A percentile compares a stretch with the other conserved stretches of the same genome.
Evolutionary conservation across 2,888 invertebrate genomes (phyloP).

Genomic region (Nasonovia ribisnigri): DNA sequence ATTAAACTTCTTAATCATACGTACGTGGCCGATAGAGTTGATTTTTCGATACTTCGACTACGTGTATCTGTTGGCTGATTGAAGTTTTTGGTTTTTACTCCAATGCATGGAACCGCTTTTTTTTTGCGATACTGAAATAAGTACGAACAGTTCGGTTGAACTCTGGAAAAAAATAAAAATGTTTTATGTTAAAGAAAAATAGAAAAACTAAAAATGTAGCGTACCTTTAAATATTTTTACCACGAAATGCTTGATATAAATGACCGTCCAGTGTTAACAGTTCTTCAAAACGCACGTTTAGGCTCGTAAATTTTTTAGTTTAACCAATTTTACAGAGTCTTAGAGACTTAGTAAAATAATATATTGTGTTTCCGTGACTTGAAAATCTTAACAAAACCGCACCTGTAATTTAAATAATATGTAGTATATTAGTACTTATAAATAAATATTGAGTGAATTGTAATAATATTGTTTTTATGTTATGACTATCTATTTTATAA

Average conservation of each 20-base stretch:
- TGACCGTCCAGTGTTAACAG: not conserved
- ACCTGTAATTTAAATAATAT: constrained; percentile 24
- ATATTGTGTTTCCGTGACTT: not conserved
- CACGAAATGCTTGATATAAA: not conserved
- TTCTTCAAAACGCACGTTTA: not conserved
- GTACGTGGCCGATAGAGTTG: not conserved
- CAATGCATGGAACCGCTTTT: not conserved
- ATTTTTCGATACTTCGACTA: not conserved
- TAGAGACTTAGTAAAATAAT: not conserved
- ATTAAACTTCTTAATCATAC: not conserved
- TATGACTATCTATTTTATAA: constrained; percentile 34
- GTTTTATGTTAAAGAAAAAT: too few relatives aligned
- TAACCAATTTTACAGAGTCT: not conserved
- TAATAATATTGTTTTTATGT: constrained; percentile 44
- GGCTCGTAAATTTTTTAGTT: not conserved
- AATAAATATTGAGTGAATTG: not conserved
- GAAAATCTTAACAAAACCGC: not conserved
- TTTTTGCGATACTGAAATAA: not conserved
- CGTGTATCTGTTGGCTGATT: not conserved
- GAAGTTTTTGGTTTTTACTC: not conserved
- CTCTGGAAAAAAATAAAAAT: not conserved
- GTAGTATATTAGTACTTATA: constrained; percentile 14
- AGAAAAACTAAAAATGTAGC: not conserved
- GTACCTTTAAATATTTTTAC: not conserved
- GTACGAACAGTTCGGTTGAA: not conserved